Percentiles rank a stretch among this genome's conserved stretches.
phyloP scores from a whole-genome alignment of 2,888 invertebrate genomes.

The Panorpa germanica region DNA sequence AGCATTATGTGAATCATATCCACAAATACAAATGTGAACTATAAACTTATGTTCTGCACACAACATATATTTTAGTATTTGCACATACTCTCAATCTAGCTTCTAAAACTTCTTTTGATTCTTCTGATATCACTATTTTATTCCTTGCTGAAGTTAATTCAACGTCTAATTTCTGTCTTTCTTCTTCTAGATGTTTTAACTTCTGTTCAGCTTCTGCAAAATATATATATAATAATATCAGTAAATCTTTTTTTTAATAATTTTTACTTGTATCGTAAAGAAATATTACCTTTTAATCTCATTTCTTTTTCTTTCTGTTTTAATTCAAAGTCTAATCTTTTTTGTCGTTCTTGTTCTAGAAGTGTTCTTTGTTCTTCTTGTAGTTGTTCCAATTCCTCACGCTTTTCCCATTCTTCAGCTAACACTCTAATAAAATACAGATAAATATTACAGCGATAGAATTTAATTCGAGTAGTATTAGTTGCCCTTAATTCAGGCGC shows the following conservation, averaged over 20 bases:
- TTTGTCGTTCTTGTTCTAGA: slow-evolving; percentile 53
- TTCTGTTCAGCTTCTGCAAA: slow-evolving; percentile 48
- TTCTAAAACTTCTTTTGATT: slow-evolving; percentile 36
- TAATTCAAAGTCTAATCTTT: slow-evolving; percentile 53
- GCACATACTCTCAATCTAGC: slow-evolving; percentile 27
- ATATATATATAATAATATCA: slow-evolving; percentile 8
- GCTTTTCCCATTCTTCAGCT: slow-evolving; percentile 67
- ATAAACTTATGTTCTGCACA: neutral
- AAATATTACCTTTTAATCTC: slow-evolving; percentile 37
- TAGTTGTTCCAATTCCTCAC: slow-evolving; percentile 62
- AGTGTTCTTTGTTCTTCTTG: slow-evolving; percentile 57
- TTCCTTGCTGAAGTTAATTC: slow-evolving; percentile 47
- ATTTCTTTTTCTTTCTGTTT: slow-evolving; percentile 50
- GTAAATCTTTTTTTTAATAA: slow-evolving; percentile 7
- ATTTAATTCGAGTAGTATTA: too few species aligned
- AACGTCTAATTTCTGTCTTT: slow-evolving; percentile 45
- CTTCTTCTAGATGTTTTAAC: slow-evolving; percentile 48
- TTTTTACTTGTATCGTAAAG: slow-evolving; percentile 1
- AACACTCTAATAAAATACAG: slow-evolving; percentile 39
- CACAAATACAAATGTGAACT: neutral
- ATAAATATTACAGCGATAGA: too few species aligned
- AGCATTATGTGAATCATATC: slow-evolving; percentile 12
- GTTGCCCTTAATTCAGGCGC: too few species aligned
- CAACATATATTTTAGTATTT: neutral
- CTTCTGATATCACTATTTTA: slow-evolving; percentile 48